Base-by-base conservation (phyloP, 2,888 invertebrate genomes). In the Crepidodera aurea region DNA sequence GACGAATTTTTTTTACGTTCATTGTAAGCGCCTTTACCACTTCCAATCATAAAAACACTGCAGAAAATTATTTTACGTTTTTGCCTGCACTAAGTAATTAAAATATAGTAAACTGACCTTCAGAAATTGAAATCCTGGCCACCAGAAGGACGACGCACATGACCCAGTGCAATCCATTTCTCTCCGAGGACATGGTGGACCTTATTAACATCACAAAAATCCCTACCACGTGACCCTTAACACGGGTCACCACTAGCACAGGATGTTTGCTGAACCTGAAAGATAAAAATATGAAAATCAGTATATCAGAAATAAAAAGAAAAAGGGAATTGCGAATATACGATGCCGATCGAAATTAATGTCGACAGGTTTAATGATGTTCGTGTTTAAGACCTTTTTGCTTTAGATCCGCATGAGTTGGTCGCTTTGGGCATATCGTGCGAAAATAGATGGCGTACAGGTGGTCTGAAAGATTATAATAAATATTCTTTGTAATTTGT, bases 131-230 rank as follows among this genome's bases (percentile, higher is more conserved):
- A 29, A 48, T 27, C 27, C 48, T 48, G 48, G 48, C 29, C 27
- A 48, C 48, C 48, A 48, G 48, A 15, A 48, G 48, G 27, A 48
- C 27, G 27, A 15, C 8, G 66, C 70, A 70, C 53, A 65, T 69
- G 65, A 65, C 69, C 57, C 60, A 64, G 60, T 67, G 71, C 64
- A 74, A 70, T 68, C 69, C 71, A 10, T 27, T 6, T 42, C 69
- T 71, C 64, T 72, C 71, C 50, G 73, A 71, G 60, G 73, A 71
- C 75, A 74, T 74, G 71, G 64, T 68, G 62, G 27, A 13, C 25
- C 27, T 8, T n/a, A 29, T n/a, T n/a, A 25, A 13, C 4, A n/a
- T 13, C 12, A 5, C 25, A 12, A 25, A 19, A 46, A 25, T 16
- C 25, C 12, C 1, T 22, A 5, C 13, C 37, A 37, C n/a, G 8